phyloP scores from a whole-genome alignment of 2,113 vertebrate species.

The Malurus elegans region DNA sequence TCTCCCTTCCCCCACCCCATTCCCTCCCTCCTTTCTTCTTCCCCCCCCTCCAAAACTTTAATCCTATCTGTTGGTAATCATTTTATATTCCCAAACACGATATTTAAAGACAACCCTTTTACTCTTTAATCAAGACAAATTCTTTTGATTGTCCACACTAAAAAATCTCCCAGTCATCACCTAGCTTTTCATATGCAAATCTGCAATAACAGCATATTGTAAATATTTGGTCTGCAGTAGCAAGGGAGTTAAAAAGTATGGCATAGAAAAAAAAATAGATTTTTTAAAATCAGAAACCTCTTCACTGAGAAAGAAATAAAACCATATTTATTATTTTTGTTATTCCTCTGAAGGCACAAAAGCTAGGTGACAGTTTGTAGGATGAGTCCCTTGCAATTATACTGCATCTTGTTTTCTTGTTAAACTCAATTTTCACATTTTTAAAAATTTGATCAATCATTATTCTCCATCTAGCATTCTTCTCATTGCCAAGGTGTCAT shows the following conservation, averaged over 20 bases:
- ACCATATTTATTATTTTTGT: background rate
- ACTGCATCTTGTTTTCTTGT: background rate
- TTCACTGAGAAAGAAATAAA: background rate
- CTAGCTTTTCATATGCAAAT: background rate
- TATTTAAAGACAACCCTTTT: background rate
- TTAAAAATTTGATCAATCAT: background rate
- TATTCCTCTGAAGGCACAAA: background rate
- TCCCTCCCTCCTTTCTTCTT: background rate
- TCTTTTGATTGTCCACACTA: background rate
- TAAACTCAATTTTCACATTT: background rate
- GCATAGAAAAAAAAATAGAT: background rate
- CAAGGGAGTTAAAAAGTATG: background rate
- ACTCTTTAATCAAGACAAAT: background rate
- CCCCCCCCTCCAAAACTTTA: background rate
- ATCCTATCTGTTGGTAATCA: background rate
- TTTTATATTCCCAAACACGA: background rate
- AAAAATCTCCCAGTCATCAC: background rate
- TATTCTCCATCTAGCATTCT: background rate
- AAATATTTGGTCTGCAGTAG: background rate
- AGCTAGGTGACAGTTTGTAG: background rate
- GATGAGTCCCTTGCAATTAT: background rate
- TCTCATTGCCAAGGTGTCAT: background rate
- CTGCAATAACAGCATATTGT: background rate
- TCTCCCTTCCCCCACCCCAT: background rate
- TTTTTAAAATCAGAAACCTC: background rate